Evolutionary conservation across 1,140 invertebrate species (phyloP), one percentile per base, ranked within the genome.

Genomic region (Pectinophora gossypiella): DNA sequence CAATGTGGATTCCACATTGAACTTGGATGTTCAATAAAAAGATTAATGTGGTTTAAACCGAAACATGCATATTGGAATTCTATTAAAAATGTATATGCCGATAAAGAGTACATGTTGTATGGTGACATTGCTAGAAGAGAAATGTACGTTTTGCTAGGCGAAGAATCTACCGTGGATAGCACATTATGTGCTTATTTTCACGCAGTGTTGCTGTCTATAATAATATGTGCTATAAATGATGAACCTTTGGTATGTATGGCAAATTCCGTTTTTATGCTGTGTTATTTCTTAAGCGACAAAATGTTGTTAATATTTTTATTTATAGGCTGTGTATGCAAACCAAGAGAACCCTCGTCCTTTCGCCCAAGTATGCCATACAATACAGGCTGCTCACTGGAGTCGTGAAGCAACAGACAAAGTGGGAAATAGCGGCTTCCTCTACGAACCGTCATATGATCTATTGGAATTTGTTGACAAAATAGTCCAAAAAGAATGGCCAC

Each of bases 171-270:
- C 2, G 58, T 85, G 1, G 60, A 70, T 19, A 87, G 90, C 51
- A 64, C 91, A n/a, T 54, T 92, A 1, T 85, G 89, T 63, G 88
- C 88, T n/a, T 92, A 91, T 66, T 91, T 90, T 47, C 86, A 91
- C 57, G 89, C 88, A 19, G 74, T 88, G 2, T 49, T 91, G 42
- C 71, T 85, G 23, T 86, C 84, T 0, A 75, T 87, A 12, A 51
- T 75, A 10, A 68, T 55, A 1, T 73, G 68, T 23, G 64, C 69
- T 18, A 69, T 72, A 22, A 77, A 79, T 13, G 62, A 75, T 20
- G 45, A 51, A 20, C 15, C 60, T 3, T 56, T 77, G 65, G 75
- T 83, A 59, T 58, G 75, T 7, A 3, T 32, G 27, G 10, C 22
- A n/a, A n/a, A 23, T 23, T 23, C 10, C 10, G 22, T 10, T 23